Conservation (phyloP, 2,797 vertebrate species). For the Lepus townsendii region DNA sequence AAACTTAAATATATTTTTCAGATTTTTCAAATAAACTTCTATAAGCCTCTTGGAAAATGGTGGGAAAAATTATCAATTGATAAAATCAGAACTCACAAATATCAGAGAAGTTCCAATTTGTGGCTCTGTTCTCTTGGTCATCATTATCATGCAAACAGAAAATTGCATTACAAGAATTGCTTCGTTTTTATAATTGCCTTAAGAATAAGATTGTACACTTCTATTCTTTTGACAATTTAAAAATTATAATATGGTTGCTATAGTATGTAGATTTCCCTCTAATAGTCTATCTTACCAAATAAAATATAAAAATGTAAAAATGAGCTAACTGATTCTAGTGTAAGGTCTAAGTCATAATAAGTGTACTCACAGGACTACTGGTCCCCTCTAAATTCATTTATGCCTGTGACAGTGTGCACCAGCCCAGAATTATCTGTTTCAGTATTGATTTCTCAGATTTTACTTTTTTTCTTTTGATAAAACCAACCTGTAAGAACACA, state of each 20-base stretch:
- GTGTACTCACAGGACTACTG: neutral
- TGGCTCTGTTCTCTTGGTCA: neutral
- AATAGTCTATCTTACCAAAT: neutral
- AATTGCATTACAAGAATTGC: slow-evolving; percentile 17
- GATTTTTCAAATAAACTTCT: neutral
- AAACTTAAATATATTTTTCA: slow-evolving; percentile 6
- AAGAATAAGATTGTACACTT: slow-evolving; percentile 21
- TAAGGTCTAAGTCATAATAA: neutral
- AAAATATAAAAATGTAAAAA: slow-evolving; percentile 37
- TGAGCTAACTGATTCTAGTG: neutral
- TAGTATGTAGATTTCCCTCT: neutral
- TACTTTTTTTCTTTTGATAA: slow-evolving; percentile 69
- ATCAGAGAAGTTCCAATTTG: neutral
- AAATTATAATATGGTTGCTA: slow-evolving; percentile 9
- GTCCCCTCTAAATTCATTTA: slow-evolving; percentile 21
- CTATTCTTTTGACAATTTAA: slow-evolving; percentile 39
- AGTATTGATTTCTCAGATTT: slow-evolving; percentile 72
- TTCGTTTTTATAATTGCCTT: slow-evolving; percentile 53
- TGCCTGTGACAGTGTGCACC: neutral
- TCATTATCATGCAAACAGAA: slow-evolving; percentile 36
- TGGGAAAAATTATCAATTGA: slow-evolving; percentile 16
- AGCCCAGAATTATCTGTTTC: slow-evolving; percentile 6
- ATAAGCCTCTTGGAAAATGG: slow-evolving; percentile 40
- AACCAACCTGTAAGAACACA: slow-evolving; percentile 59
- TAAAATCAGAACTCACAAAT: slow-evolving; percentile 16